These are phyloP conservation scores for Echinometra lucunter DNA, from an alignment of 53 echinoderm and acorn worm species.

Conservation along the genomic window DNA sequence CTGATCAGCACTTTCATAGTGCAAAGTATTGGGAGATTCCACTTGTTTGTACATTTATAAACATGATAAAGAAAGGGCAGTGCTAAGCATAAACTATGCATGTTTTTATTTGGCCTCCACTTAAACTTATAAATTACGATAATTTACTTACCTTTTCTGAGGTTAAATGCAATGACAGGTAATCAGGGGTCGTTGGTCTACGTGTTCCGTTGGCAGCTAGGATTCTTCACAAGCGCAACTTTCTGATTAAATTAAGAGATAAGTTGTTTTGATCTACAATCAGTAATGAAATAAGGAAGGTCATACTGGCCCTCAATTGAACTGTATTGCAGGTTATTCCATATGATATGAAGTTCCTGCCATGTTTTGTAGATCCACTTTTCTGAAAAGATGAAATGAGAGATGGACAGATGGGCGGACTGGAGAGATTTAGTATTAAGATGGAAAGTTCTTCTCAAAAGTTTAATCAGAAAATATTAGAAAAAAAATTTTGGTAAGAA, in stretches of 20 bases:
- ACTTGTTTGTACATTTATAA: too few species aligned
- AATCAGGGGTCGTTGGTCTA: background rate
- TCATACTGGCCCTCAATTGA: background rate
- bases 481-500: too few species aligned
- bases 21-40: too few species aligned
- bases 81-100: too few species aligned
- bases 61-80: too few species aligned
- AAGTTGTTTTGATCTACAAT: background rate
- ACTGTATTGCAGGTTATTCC: background rate
- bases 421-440: too few species aligned
- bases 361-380: background rate
- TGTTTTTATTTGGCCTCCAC: background rate
- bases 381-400: too few species aligned
- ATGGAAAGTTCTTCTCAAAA: too few species aligned
- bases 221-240: background rate
- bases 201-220: background rate
- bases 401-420: too few species aligned
- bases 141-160: background rate
- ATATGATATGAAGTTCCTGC: background rate
- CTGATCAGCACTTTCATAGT: too few species aligned
- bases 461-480: too few species aligned
- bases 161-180: background rate
- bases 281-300: background rate
- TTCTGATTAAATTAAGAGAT: slow-evolving; percentile 39
- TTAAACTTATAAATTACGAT: background rate